These are phyloP conservation scores for Chamaetylas fuelleborni DNA, from an alignment of 2,113 vertebrate species.

Conservation along the genomic window DNA sequence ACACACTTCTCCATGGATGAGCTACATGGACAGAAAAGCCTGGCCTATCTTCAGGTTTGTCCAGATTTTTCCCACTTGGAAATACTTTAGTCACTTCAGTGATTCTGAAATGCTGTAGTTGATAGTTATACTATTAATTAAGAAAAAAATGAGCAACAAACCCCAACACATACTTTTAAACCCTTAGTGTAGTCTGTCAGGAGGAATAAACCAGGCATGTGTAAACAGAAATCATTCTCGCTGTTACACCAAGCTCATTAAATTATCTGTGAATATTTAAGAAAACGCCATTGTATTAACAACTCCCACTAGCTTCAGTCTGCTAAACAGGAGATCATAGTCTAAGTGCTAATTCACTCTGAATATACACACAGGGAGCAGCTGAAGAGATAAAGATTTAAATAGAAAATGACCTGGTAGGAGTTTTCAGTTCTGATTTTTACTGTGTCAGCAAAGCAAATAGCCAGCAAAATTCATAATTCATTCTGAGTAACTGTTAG, in stretches of 20 bases:
- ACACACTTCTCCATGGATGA: not conserved
- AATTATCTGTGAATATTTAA: not conserved
- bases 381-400: not conserved
- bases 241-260: not conserved
- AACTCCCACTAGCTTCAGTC: not conserved
- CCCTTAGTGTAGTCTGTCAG: not conserved
- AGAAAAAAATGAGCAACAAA: not conserved
- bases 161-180: not conserved
- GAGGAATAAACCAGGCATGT: not conserved
- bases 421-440: not conserved
- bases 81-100: not conserved
- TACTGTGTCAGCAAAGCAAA: constrained; percentile 1
- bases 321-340: not conserved
- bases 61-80: not conserved
- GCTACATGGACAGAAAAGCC: not conserved
- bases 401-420: not conserved
- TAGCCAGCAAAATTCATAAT: not conserved
- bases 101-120: not conserved
- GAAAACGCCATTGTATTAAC: not conserved
- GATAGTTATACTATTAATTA: not conserved
- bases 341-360: not conserved
- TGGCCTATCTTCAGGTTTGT: not conserved
- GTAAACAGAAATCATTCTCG: not conserved
- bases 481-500: not conserved
- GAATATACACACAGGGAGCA: not conserved